These are phyloP conservation scores for Chaetura pelagica DNA, from an alignment of 2,113 vertebrate species.

Conservation along the genomic window DNA sequence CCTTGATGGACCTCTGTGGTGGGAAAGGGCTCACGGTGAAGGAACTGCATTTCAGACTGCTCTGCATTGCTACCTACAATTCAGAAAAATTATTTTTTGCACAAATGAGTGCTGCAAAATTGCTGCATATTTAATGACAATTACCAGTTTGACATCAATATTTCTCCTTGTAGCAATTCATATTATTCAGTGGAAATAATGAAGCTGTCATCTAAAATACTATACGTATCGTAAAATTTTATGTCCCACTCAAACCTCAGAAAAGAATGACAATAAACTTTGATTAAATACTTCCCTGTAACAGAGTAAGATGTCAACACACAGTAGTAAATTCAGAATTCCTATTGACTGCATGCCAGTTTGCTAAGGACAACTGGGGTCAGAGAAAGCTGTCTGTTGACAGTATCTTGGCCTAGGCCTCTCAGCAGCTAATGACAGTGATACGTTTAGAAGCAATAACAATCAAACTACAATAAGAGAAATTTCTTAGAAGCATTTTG, in stretches of 20 bases:
- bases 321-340: constrained; percentile 63
- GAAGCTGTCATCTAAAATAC: constrained; percentile 75
- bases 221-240: constrained; percentile 73
- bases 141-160: constrained; percentile 65
- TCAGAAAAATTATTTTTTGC: constrained; percentile 22
- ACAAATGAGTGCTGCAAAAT: constrained; percentile 38
- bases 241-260: constrained; percentile 76
- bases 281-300: constrained; percentile 75
- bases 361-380: constrained; percentile 55
- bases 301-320: constrained; percentile 66
- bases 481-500: constrained; percentile 2
- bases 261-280: constrained; percentile 78
- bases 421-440: constrained; percentile 35
- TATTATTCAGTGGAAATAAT: constrained; percentile 72
- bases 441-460: constrained; percentile 45
- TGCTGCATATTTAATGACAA: constrained; percentile 66
- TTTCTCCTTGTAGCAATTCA: constrained; percentile 59
- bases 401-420: constrained; percentile 8
- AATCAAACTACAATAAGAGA: constrained; percentile 43
- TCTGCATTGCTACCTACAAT: not conserved
- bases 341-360: constrained; percentile 56
- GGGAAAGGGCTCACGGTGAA: not conserved
- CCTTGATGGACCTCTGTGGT: not conserved
- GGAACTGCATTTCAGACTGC: not conserved
- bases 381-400: constrained; percentile 16